phyloP scores from a whole-genome alignment of 2,113 vertebrate genomes.

The Chaetorhynchus papuensis region DNA sequence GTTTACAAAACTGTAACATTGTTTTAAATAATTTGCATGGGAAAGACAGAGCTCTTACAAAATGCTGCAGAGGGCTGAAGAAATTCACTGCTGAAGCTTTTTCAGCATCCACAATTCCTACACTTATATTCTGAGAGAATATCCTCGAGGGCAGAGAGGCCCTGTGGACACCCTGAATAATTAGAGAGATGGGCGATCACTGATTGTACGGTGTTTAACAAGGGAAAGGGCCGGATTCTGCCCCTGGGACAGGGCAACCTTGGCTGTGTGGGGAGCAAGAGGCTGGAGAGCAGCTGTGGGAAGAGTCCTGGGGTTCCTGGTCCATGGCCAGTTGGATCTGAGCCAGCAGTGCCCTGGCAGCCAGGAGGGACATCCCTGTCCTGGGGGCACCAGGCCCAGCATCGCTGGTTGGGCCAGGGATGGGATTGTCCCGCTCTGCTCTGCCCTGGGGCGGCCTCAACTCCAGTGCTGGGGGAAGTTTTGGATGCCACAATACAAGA shows the following conservation, averaged over 20 bases:
- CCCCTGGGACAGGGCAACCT: not conserved
- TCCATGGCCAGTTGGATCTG: not conserved
- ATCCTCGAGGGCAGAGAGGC: not conserved
- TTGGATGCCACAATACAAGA: not conserved
- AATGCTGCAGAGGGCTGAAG: no score
- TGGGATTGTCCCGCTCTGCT: not conserved
- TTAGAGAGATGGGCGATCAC: not conserved
- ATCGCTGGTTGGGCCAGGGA: rapidly evolving
- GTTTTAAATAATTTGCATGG: no score
- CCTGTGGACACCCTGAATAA: not conserved
- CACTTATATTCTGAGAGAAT: not conserved
- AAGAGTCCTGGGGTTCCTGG: not conserved
- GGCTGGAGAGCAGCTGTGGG: not conserved
- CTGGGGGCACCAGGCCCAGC: not conserved
- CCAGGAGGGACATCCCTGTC: not conserved
- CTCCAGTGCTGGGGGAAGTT: not conserved
- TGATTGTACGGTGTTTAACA: rapidly evolving
- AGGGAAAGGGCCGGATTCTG: not conserved
- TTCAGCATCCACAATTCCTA: no score
- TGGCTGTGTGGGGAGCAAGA: not conserved
- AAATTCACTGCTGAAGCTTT: no score
- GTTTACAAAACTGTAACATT: no score
- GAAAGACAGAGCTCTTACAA: no score
- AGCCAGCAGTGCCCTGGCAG: not conserved
- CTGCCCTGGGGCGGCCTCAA: not conserved